Base-by-base conservation (phyloP, 2,888 invertebrate genomes). In the Leucophora obtusa region DNA sequence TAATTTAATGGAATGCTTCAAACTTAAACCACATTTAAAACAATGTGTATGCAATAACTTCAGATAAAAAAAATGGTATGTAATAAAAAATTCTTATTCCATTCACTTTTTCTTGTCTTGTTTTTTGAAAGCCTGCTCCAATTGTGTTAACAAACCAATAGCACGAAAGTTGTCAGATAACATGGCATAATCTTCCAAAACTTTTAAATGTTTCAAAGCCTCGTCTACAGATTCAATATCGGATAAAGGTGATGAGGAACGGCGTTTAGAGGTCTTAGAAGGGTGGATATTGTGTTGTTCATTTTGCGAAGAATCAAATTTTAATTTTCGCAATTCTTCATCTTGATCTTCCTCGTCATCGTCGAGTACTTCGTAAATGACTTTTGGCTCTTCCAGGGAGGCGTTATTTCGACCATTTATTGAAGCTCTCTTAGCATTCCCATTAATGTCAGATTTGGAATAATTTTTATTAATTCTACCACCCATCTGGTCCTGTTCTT, bases 181-280 rank as follows among this genome's bases (percentile, higher is more conserved):
- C 85, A 89, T 84, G 8, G 88, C 88, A 72, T 87, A 89, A 51
- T 89, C 87, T 71, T 89, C 89, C 11, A 89, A 68, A 0, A 83
- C 87, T 38, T 85, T 83, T 1, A 89, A 38, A 53, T 86, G 85
- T 28, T 74, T 79, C 11, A 86, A 43, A 3, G 86, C 86, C 15
- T 85, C 85, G 15, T 82, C 81, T n/a, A 83, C 82, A 6, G 82
- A 83, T 62, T 73, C 72, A 33, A 83, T 82, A 18, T 83, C 83
- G 7, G 83, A 73, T 9, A 82, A 58, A 1, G 83, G 65, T 11
- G 79, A 24, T 9, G 59, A 4, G 14, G 54, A 11, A 1, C 33
- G 18, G 4, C 63, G 38, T 63, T 79, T 72, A 24, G 21, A 62
- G 28, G 76, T 5, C 18, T 18, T 70, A 10, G 24, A 10, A 0